Evolutionary conservation across 2,113 vertebrate species (phyloP).

Genomic region (Chaenogobius annularis): DNA sequence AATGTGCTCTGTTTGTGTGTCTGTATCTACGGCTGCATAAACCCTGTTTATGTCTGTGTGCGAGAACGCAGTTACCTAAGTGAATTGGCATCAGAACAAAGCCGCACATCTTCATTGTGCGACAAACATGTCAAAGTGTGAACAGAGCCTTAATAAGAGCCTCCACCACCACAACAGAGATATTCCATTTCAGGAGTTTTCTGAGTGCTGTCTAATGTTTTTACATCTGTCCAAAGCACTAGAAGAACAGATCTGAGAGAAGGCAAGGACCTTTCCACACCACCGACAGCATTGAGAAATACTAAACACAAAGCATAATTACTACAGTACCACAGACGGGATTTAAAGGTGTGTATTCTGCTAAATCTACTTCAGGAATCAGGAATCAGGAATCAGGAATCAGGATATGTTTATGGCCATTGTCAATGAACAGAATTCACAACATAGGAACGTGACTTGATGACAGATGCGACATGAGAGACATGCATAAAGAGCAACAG

Average conservation of each 20-base stretch:
- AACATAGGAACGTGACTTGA: too few species aligned
- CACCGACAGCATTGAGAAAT: neutral
- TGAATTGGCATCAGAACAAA: conserved; percentile 48
- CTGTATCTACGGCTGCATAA: conserved; percentile 16
- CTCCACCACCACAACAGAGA: conserved; percentile 45
- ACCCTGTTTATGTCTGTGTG: conserved; percentile 46
- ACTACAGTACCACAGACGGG: too few species aligned
- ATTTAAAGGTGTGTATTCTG: too few species aligned
- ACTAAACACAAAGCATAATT: too few species aligned
- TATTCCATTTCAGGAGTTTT: neutral
- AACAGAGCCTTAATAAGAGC: conserved; percentile 31
- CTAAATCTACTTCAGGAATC: too few species aligned
- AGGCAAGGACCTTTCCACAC: neutral
- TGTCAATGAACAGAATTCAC: too few species aligned
- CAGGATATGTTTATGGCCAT: too few species aligned
- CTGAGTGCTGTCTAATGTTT: conserved; percentile 17
- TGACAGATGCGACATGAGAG: too few species aligned
- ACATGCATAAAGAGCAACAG: too few species aligned
- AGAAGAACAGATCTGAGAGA: conserved; percentile 2
- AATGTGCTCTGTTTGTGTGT: conserved; percentile 29
- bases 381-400: too few species aligned
- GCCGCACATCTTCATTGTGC: conserved; percentile 10
- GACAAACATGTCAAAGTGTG: conserved; percentile 38
- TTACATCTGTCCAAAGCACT: conserved; percentile 9
- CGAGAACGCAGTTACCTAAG: conserved; percentile 39